Evolutionary conservation across 2,888 invertebrate genomes (phyloP), one percentile per base, ranked within the genome.

Genomic region (Drymonia ruficornis): DNA sequence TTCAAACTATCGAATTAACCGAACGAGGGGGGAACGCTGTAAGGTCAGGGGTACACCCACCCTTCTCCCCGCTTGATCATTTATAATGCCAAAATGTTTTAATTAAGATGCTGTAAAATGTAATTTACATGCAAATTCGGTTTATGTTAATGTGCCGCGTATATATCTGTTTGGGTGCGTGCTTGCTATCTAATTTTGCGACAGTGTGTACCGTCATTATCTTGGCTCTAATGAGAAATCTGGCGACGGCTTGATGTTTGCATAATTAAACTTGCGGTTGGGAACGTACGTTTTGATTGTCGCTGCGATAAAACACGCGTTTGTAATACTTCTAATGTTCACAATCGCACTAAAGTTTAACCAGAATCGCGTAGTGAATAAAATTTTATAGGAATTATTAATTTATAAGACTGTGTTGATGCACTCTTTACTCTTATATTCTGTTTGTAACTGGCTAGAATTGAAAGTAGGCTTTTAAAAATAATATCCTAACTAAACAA

Each of bases 121-220:
- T 93, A 93, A 93, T 93, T 93, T 93, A 93, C 93, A 93, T 93
- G 93, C 93, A 93, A 93, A 93, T 93, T 93, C 92, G 93, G 93
- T 93, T 93, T 93, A 93, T 93, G 93, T 93, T 93, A 93, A 93
- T 93, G 93, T 88, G 85, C 85, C 87, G 86, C 90, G 91, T 91
- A 91, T 91, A 91, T 92, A 90, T 92, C 90, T 91, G 92, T 91
- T 91, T 91, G 91, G 91, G 91, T 91, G 91, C 91, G 92, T 91
- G 91, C 88, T 86, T 86, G 89, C 87, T 91, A 91, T 92, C 91
- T 92, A 91, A 92, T 92, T 92, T 91, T 89, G 91, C 91, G 91
- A 92, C 91, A 91, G 91, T 91, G 90, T 91, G 89, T 89, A 88
- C 89, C 86, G 90, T 91, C 91, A 92, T 92, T 92, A 92, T 92